Base-by-base conservation (phyloP, 1,140 invertebrate genomes). In the Drosophila mauritiana region DNA sequence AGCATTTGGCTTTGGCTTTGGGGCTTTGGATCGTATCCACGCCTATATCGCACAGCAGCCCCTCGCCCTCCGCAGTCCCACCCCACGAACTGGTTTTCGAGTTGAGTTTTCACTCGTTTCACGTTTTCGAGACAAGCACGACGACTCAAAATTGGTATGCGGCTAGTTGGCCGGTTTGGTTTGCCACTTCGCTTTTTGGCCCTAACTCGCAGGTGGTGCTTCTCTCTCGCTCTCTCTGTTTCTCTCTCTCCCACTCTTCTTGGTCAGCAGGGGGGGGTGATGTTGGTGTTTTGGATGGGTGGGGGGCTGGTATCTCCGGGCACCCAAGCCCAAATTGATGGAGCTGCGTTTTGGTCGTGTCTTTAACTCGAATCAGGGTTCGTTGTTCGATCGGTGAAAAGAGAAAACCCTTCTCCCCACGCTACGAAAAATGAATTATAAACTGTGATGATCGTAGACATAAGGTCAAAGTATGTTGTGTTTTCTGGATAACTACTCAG, bases 21-120 rank as follows among this genome's bases (percentile, higher is more conserved):
- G 37, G 64, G 48, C 40, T 69, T 69, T 69, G 64, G 64, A 69
- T 49, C 39, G 51, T 72, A 65, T 69, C 73, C 77, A 78, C 73
- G 55, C 72, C 58, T 45, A 42, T 46, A 73, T 73, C 65, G 40
- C 36, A 17, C 34, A 12, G 7, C 15, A 3, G 20, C 37, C 22
- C 54, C 25, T 4, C 17, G 12, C 39, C 25, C 31, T 36, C 10
- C 31, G 39, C 39, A 15, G 1, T 2, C 17, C 17, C 17, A 3
- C 0, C 17, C 17, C 42, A 15, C 40, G 69, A 88, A 88, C 83
- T 61, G 56, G 83, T 88, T 76, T 88, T 67, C 81, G 62, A 83
- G 84, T 88, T 83, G 84, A 88, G 84, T 88, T 89, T 88, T 88
- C 80, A 89, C 84, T 88, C 83, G 84, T 69, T 88, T 88, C 84